Base-by-base conservation (phyloP, 2,888 invertebrate genomes). In the Napeogenes sylphis region DNA sequence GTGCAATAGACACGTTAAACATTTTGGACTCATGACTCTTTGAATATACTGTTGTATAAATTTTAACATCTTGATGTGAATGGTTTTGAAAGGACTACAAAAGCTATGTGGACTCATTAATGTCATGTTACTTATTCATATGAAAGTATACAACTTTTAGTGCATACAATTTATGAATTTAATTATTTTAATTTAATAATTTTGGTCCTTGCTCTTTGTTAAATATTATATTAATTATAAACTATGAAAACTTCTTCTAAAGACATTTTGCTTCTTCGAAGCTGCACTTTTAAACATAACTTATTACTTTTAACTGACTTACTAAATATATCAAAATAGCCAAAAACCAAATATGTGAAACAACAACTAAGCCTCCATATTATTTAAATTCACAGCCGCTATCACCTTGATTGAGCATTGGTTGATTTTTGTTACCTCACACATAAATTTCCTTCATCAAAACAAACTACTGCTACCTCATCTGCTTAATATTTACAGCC, bases 401-500 rank as follows among this genome's bases (percentile, higher is more conserved):
- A 51, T 51, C 51, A 51, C 51, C 51, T 51, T 51, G 51, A 51
- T 51, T 51, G 51, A 51, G 51, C 51, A 51, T 30, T 51, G 30
- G 21, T 51, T 51, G 30, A 35, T 38, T 14, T 42, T 45, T 21
- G 8, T 51, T 51, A 21, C 12, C 12, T 61, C 47, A n/a, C 10
- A 51, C 51, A 56, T 55, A 4, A 6, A 1, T 21, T 21, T 21
- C 0, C 21, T 21, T 21, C 1, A 21, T 21, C 21, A 21, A 21
- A 21, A 21, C 21, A 21, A 21, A 21, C 21, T 45, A 42, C 32
- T 33, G 3, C 45, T 65, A 71, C 62, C 59, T 62, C 55, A 55
- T 53, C 54, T 56, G 56, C 57, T 73, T 75, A 33, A 67, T 55
- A 65, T 73, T 72, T 60, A 70, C 70, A 38, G 59, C 45, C 57